Evolutionary conservation across 2,888 invertebrate genomes (phyloP), one percentile per base, ranked within the genome.

Genomic region (Ceratothoa steindachneri): DNA sequence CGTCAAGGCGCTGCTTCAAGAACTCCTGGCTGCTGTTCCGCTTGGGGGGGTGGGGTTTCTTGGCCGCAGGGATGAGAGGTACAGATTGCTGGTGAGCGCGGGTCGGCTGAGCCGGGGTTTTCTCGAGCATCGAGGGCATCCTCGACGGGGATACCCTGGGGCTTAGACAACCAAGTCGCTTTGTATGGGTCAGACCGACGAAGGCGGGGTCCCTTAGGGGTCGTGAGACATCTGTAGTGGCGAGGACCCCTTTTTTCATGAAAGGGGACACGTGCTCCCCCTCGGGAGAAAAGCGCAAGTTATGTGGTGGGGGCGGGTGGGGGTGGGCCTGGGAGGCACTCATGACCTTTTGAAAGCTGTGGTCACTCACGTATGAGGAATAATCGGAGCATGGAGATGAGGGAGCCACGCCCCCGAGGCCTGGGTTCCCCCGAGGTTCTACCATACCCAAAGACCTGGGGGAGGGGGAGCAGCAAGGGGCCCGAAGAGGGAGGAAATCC

Each of bases 351-450:
- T n/a, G n/a, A n/a, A n/a, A n/a, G n/a, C n/a, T n/a, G n/a, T n/a
- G n/a, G n/a, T 74, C 76, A 72, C 71, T 74, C 64, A 76, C 69
- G 52, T 75, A 73, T 2, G 76, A 76, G 4, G 77, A 77, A 69
- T 77, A 77, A 67, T 76, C 76, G 4, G 76, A 76, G 12, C 74
- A 77, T 15, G 76, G 76, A 27, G 76, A 72, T 27, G 74, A 70
- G 55, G 41, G 41, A 15, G n/a, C 30, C 52, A 52, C 12, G 29
- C 52, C 27, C 52, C 52, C 2, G 12, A 28, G 9, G 52, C 9
- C 9, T 9, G 7, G 29, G 0, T 15, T 2, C n/a, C 31, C 22
- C 24, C 28, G 31, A 19, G 27, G 31, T 12, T n/a, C 22, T 30
- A n/a, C 19, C 19, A n/a, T 19, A 27, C 66, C 27, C 19, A 24